Percentiles rank a stretch among this genome's conserved stretches.
Conservation (phyloP, 1,140 invertebrate genomes). For the Anastrepha obliqua region DNA sequence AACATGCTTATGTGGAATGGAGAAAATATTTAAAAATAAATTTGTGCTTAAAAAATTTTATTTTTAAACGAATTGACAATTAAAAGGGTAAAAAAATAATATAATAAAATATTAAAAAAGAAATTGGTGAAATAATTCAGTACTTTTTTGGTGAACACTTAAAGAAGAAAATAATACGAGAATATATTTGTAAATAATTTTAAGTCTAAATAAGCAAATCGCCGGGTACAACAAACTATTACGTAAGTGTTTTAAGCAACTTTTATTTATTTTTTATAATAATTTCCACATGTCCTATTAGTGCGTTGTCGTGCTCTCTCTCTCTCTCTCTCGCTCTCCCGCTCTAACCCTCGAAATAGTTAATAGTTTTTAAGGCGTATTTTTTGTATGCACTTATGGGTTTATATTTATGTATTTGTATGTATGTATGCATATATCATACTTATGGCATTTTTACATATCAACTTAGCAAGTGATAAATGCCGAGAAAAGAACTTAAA, state of each 20-base stretch:
- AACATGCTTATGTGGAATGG: neutral
- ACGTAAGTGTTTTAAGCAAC: slow-evolving; percentile 22
- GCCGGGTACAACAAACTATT: neutral
- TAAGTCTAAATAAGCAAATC: neutral
- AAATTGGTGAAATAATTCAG: too few species aligned
- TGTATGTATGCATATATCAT: too few species aligned
- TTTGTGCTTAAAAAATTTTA: neutral
- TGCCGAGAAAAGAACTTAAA: too few species aligned
- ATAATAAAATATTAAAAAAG: neutral
- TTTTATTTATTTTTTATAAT: neutral
- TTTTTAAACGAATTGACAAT: neutral
- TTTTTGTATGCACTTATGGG: too few species aligned
- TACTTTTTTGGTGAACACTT: neutral
- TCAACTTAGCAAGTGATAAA: too few species aligned
- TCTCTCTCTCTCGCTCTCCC: neutral
- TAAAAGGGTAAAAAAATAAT: neutral
- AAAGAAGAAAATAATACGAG: neutral
- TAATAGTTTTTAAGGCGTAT: too few species aligned
- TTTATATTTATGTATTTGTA: too few species aligned
- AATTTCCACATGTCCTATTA: too few species aligned
- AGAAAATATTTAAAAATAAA: slow-evolving; percentile 1
- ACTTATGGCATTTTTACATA: too few species aligned
- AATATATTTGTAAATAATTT: neutral
- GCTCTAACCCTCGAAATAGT: too few species aligned
- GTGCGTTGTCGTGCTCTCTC: neutral